phyloP scores from a whole-genome alignment of 1,140 invertebrate genomes.

The Drosophila mauritiana region DNA sequence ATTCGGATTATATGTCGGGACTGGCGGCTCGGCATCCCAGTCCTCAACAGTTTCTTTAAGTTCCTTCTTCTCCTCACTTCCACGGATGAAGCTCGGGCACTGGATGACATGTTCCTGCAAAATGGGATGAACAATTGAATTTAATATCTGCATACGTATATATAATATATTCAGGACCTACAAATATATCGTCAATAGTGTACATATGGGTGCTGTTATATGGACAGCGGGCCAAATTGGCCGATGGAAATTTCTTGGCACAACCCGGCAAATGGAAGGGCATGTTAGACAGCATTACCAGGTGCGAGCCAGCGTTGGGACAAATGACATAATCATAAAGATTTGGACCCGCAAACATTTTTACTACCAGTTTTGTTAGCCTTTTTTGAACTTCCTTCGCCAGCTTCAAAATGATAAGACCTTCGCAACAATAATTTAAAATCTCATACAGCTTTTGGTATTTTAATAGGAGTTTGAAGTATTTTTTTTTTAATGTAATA shows the following conservation, averaged over 20 bases:
- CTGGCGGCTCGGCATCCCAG: conserved; percentile 53
- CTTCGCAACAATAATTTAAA: no score
- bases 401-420: no score
- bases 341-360: not conserved
- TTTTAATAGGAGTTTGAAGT: no score
- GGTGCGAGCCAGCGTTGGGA: conserved; percentile 36
- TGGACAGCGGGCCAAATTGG: conserved; percentile 38
- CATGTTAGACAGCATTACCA: conserved; percentile 24
- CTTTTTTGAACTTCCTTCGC: no score
- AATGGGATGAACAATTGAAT: not conserved
- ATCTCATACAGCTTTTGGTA: no score
- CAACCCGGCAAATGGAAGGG: conserved; percentile 35
- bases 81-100: conserved; percentile 1
- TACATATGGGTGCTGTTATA: conserved; percentile 38
- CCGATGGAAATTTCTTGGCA: conserved; percentile 24
- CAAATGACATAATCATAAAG: conserved; percentile 5
- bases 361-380: not conserved
- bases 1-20: conserved; percentile 36
- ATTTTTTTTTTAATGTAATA: no score
- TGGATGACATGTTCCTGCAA: conserved; percentile 17
- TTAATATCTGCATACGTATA: not conserved
- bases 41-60: conserved; percentile 19
- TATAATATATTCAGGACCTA: no score
- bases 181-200: conserved; percentile 6
- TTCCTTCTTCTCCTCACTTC: no score